phyloP scores from a whole-genome alignment of 2,113 vertebrate species.

The Pampusana beccarii region DNA sequence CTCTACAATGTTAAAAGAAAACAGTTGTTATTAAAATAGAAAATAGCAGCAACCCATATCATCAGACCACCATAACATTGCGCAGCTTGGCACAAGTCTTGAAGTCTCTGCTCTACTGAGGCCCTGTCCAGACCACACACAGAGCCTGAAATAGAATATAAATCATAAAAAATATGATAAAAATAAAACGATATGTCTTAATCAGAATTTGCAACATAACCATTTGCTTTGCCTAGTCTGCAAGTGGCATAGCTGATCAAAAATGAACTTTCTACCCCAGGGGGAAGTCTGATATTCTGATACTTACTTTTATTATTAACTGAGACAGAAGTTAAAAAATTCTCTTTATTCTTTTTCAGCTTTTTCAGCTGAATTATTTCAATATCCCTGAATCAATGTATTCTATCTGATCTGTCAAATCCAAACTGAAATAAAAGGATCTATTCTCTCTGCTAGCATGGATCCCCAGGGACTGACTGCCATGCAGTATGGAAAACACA shows the following conservation, averaged over 20 bases:
- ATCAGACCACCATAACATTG: constrained; percentile 72
- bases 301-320: background rate
- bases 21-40: constrained; percentile 75
- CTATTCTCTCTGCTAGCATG: constrained; percentile 20
- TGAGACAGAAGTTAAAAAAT: background rate
- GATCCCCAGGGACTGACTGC: constrained; percentile 25
- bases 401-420: constrained; percentile 35
- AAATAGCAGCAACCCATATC: constrained; percentile 70
- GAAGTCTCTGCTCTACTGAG: constrained; percentile 64
- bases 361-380: constrained; percentile 10
- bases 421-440: constrained; percentile 41
- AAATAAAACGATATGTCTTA: constrained; percentile 64
- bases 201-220: constrained; percentile 31
- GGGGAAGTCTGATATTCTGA: background rate
- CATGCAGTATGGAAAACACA: constrained; percentile 50
- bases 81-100: constrained; percentile 74
- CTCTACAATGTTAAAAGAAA: constrained; percentile 67
- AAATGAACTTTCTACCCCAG: background rate
- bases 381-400: background rate
- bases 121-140: constrained; percentile 78
- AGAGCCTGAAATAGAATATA: constrained; percentile 65
- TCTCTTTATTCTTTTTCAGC: background rate
- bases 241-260: background rate
- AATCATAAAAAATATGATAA: constrained; percentile 27
- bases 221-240: background rate